These are phyloP conservation scores for Scaptomyza graminum DNA, from an alignment of 1,140 invertebrate species.

Conservation along the genomic window DNA sequence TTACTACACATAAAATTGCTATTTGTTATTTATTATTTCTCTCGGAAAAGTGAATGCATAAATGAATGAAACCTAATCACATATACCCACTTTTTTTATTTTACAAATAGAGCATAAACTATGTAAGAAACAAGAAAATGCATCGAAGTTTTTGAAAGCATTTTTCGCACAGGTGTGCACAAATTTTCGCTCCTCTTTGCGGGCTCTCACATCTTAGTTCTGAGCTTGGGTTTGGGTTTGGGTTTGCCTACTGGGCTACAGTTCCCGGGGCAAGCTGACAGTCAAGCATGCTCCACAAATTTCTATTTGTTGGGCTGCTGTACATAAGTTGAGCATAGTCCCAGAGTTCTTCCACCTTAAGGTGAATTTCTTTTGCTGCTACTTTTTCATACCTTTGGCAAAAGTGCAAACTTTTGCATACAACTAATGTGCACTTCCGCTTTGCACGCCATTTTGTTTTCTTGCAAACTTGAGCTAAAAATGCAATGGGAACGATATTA, in stretches of 20 bases:
- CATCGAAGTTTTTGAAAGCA: constrained; percentile 74
- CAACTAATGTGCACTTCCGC: constrained; percentile 78
- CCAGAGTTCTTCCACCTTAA: background rate
- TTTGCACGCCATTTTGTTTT: constrained; percentile 75
- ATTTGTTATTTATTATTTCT: background rate
- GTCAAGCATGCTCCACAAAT: constrained; percentile 65
- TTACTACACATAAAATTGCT: too few species aligned
- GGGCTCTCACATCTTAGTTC: constrained; percentile 37
- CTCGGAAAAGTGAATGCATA: background rate
- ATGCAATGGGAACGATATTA: constrained; percentile 72
- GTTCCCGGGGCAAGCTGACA: constrained; percentile 63
- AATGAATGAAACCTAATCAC: background rate
- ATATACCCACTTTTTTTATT: background rate
- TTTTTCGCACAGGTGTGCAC: constrained; percentile 74
- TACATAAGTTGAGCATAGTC: constrained; percentile 28
- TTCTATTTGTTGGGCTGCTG: constrained; percentile 67
- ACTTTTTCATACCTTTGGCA: constrained; percentile 52
- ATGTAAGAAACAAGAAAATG: constrained; percentile 35
- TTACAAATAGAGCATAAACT: constrained; percentile 4
- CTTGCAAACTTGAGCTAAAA: constrained; percentile 64
- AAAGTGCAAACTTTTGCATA: constrained; percentile 72
- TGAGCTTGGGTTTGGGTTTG: background rate
- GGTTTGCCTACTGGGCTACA: constrained; percentile 41
- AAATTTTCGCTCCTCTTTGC: constrained; percentile 69
- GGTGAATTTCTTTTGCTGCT: constrained; percentile 33